These are phyloP conservation scores for Lamellibrachia columna DNA, from an alignment of 2,888 invertebrate species.

Conservation along the genomic window DNA sequence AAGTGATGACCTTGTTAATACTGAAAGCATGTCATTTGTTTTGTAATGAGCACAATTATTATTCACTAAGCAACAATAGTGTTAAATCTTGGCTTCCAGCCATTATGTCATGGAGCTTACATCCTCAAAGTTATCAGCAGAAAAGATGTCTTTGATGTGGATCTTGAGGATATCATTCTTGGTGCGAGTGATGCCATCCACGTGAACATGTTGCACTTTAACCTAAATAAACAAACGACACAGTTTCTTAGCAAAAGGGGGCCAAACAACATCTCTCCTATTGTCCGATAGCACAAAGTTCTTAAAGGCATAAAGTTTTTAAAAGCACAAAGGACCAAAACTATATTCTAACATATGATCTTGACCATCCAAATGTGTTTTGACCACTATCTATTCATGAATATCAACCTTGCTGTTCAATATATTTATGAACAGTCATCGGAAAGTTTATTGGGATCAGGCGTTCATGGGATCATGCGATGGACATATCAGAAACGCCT, in stretches of 20 bases:
- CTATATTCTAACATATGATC: too few species aligned
- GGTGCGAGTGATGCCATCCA: slow-evolving; percentile 86
- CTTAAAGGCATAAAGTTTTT: too few species aligned
- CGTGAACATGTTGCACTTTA: slow-evolving; percentile 84
- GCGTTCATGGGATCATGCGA: too few species aligned
- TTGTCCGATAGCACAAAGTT: too few species aligned
- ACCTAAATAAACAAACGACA: slow-evolving; percentile 68
- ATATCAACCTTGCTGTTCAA: too few species aligned
- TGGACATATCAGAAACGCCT: too few species aligned
- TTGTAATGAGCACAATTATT: neutral
- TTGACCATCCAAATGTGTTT: too few species aligned
- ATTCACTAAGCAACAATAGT: neutral
- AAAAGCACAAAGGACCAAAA: too few species aligned
- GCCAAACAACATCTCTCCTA: neutral
- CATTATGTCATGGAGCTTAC: slow-evolving; percentile 67
- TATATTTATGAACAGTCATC: too few species aligned
- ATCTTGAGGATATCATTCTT: slow-evolving; percentile 87
- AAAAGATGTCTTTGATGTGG: slow-evolving; percentile 84
- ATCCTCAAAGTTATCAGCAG: slow-evolving; percentile 86
- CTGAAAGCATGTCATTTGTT: neutral
- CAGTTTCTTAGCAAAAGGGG: neutral
- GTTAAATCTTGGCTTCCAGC: neutral
- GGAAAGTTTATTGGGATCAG: too few species aligned
- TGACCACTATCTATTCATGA: too few species aligned
- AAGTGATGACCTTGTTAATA: neutral